These are phyloP conservation scores for Lasioglossum morio DNA, from an alignment of 2,888 invertebrate species.

Conservation along the genomic window DNA sequence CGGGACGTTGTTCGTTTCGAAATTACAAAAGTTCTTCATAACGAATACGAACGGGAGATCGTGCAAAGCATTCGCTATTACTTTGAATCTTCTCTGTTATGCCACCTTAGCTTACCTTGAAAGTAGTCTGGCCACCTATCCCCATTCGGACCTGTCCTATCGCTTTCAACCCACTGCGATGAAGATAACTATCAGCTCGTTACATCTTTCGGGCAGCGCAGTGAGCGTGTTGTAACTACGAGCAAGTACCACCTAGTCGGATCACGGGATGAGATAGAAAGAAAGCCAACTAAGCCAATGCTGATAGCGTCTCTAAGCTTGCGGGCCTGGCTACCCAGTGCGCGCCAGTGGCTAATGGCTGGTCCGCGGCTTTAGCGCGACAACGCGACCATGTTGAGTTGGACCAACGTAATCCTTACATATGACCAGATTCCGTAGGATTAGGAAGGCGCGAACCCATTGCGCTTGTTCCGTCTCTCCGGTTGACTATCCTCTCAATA, in stretches of 20 bases:
- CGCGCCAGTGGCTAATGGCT: constrained; percentile 75
- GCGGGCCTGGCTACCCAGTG: constrained; percentile 66
- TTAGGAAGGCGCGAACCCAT: constrained; percentile 76
- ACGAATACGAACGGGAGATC: constrained; percentile 55
- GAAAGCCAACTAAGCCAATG: constrained; percentile 77
- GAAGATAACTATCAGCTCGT: constrained; percentile 81
- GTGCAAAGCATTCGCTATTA: constrained; percentile 69
- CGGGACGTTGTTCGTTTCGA: not conserved
- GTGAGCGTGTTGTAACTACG: constrained; percentile 63
- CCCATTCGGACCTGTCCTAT: constrained; percentile 66
- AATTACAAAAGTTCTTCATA: constrained; percentile 52
- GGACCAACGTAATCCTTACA: constrained; percentile 80
- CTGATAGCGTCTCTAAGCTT: constrained; percentile 80
- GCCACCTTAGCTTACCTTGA: constrained; percentile 64
- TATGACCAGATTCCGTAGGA: constrained; percentile 78
- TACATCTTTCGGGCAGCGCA: constrained; percentile 72
- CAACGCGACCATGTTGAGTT: constrained; percentile 73
- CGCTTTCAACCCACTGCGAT: constrained; percentile 70
- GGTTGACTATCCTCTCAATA: constrained; percentile 62
- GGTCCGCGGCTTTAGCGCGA: constrained; percentile 75
- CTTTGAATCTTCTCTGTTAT: constrained; percentile 47
- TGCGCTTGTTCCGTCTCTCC: constrained; percentile 66
- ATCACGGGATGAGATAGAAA: constrained; percentile 77
- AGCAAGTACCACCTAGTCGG: constrained; percentile 74
- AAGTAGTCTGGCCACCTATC: constrained; percentile 59